Evolutionary conservation across 2,113 vertebrate genomes (phyloP), one percentile per base, ranked within the genome.

Genomic region (Miniopterus natalensis): DNA sequence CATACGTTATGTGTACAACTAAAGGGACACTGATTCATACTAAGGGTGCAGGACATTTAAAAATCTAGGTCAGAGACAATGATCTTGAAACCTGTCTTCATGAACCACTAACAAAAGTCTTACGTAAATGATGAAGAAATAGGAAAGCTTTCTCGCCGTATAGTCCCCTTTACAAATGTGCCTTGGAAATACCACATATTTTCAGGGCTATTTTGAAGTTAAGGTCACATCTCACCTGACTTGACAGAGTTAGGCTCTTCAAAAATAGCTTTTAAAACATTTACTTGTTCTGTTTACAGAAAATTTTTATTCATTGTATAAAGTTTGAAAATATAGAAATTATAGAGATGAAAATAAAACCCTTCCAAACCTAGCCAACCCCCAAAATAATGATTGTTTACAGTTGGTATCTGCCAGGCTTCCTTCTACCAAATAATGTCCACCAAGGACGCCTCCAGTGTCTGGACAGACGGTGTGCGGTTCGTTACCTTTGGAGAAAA

Each of bases 401-500:
- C 3, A 11, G 53, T 63, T 68, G 36, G 55, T 47, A 42, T n/a
- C 17, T 40, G 8, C 18, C 18, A 89, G 51, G 8, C 31, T 90
- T 90, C 29, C 25, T 61, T 65, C 47, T 66, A 25, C 40, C 45
- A 85, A 94, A 51, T 53, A 29, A 51, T 88, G 57, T 14, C 61
- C 21, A 14, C 40, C 4, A 3, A 47, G 11, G 2, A 36, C 0
- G 2, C 45, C 49, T 47, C 47, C 36, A 6, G 3, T 20, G 29
- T 87, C 40, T 61, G 47, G 40, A 23, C 12, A 57, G 0, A 61
- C 13, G 6, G 81, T 17, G 15, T n/a, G 59, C 14, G 59, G 31
- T 99, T 98, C 99, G 31, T 99, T 98, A 99, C 99, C 99, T 99
- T 99, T 96, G 99, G 99, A 53, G 99, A 99, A 97, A 99, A 99